These are phyloP conservation scores for Temnothorax ravouxi DNA, from an alignment of 2,888 invertebrate species.

Conservation along the genomic window DNA sequence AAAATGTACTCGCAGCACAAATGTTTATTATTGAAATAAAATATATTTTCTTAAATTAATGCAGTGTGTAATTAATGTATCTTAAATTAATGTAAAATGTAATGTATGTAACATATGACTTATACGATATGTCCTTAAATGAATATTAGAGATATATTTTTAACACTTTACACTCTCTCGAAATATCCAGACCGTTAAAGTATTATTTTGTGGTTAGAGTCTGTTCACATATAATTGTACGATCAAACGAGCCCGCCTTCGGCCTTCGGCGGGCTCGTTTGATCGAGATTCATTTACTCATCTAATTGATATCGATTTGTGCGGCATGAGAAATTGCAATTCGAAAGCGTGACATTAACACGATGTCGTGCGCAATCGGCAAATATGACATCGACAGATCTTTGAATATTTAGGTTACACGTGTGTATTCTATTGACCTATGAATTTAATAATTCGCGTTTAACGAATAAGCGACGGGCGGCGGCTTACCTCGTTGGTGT, in stretches of 20 bases:
- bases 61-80: background rate
- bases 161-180: background rate
- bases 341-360: constrained; percentile 14
- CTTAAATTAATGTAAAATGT: background rate
- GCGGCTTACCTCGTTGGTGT: constrained; percentile 97
- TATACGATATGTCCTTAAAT: background rate
- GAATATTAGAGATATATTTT: background rate
- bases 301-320: constrained; percentile 18
- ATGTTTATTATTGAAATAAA: background rate
- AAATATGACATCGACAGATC: constrained; percentile 29
- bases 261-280: no score
- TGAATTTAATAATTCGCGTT: constrained; percentile 46
- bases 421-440: constrained; percentile 51
- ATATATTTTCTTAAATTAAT: background rate
- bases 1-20: background rate
- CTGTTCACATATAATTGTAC: background rate
- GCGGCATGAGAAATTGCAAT: constrained; percentile 19
- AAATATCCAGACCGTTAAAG: background rate
- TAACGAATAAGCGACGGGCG: constrained; percentile 26
- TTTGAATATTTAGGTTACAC: constrained; percentile 42
- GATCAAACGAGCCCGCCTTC: no score
- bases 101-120: background rate
- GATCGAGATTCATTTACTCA: no score
- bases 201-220: background rate
- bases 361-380: constrained; percentile 35